Evolutionary conservation across 2,888 invertebrate species (phyloP).

Genomic region (Leucoptera coffeella): DNA sequence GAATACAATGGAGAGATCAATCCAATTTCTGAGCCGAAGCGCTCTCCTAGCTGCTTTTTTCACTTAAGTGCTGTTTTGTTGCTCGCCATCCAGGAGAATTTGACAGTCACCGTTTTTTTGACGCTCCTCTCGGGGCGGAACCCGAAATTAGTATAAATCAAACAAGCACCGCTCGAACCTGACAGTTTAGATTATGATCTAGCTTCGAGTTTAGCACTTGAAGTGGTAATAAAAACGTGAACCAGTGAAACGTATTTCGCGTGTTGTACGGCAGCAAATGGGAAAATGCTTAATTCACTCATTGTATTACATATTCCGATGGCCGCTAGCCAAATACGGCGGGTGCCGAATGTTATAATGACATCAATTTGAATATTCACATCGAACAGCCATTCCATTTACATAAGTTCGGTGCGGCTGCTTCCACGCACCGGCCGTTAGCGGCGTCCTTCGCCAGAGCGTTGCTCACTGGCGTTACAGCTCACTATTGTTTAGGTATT

Average conservation of each 20-base stretch:
- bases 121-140: too few species aligned
- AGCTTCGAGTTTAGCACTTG: too few species aligned
- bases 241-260: too few species aligned
- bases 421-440: not conserved
- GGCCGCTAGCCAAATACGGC: slow-evolving; percentile 40
- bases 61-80: slow-evolving; percentile 54
- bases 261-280: slow-evolving; percentile 18
- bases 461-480: too few species aligned
- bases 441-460: too few species aligned
- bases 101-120: slow-evolving; percentile 52
- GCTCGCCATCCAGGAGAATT: slow-evolving; percentile 45
- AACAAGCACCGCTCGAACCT: too few species aligned
- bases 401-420: slow-evolving; percentile 33
- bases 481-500: too few species aligned
- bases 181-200: too few species aligned
- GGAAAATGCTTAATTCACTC: slow-evolving; percentile 37
- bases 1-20: slow-evolving; percentile 54
- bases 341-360: slow-evolving; percentile 48
- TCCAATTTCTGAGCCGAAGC: slow-evolving; percentile 54
- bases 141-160: too few species aligned
- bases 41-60: slow-evolving; percentile 40
- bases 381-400: slow-evolving; percentile 46
- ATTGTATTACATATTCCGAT: slow-evolving; percentile 38
- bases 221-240: too few species aligned
- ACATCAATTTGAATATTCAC: slow-evolving; percentile 55